Base-by-base conservation (phyloP, 2,797 vertebrate genomes). In the Nyctibius grandis region DNA sequence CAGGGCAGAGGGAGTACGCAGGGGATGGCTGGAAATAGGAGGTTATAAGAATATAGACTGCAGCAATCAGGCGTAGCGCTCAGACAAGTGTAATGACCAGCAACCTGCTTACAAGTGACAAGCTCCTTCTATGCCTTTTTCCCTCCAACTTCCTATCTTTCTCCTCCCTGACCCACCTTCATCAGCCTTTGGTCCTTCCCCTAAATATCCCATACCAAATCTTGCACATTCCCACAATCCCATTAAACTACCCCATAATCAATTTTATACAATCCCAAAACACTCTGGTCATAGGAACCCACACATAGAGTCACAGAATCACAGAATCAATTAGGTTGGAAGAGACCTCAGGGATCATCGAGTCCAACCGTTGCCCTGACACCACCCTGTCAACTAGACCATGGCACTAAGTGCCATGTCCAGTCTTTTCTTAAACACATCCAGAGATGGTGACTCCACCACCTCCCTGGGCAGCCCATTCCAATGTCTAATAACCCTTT, bases 51-150 rank as follows among this genome's bases (percentile, higher is more conserved):
- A 57, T 6, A 65, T 0, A 9, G 48, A 53, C 8, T 21, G 33
- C 59, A 64, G 56, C 47, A 20, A 69, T 9, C 7, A 13, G 36
- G 31, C 1, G 0, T 8, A 40, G 29, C 0, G 0, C 33, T 76
- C 26, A 56, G 36, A 31, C 3, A 10, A 36, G 9, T 5, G 19
- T 19, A 38, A 34, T 4, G 45, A 47, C 10, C 34, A 21, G 42
- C 16, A 59, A 65, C 20, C 38, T 25, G 8, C 26, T 80, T 59
- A 33, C 26, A 50, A 38, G 21, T 4, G 16, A 86, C 16, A 26
- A 63, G 19, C 8, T 63, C 20, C 9, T 36, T 54, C 65, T 18
- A 23, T 1, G 29, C 13, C 14, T 15, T 61, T 73, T 64, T 34
- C 18, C 38, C 34, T 81, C 56, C 0, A 0, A 53, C 6, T 59